Base-by-base conservation (phyloP, 2,888 invertebrate genomes). In the Melanostoma mellinum region DNA sequence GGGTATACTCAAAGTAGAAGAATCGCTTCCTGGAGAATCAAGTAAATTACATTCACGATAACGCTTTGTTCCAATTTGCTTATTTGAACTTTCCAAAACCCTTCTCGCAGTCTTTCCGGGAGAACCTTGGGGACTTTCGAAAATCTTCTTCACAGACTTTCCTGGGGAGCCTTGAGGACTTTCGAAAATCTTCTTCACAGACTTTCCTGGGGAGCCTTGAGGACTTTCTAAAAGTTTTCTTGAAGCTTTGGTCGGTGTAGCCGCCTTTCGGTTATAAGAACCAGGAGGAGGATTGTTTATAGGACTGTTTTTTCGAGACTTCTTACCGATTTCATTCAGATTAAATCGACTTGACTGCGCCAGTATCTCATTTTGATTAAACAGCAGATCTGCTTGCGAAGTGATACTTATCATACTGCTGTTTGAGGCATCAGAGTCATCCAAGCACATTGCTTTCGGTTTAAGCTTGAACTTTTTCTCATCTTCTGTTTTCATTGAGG, bases 281-380 rank as follows among this genome's bases (percentile, higher is more conserved):
- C 1, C 20, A 30, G 68, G 6, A 2, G 9, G 4, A 2, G 56
- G 53, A 20, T 30, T 9, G 32, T n/a, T 53, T 0, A 76, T 61
- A 0, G 88, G 87, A 42, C 88, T 88, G 50, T 52, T 74, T 44
- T 86, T 86, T 3, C 85, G 84, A 0, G 86, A 74, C 58, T 87
- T 89, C 3, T 46, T 73, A 0, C 82, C 89, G 3, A 89, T 80
- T 84, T 91, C 91, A 72, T 91, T 86, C 9, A 92, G 58, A 87
- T 92, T 91, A 32, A 90, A 91, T 6, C 90, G 89, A 86, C 92
- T 92, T 0, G 91, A 91, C 85, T 91, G 91, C 0, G 91, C 91
- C 6, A 90, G 85, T 56, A 91, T 92, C 84, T 92, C 91, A 58
- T 87, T 88, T n/a, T 91, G 90, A 67, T 90, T 88, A 55, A 92